Conservation (phyloP, 2,113 vertebrate species). For the Cephalopterus ornatus region DNA sequence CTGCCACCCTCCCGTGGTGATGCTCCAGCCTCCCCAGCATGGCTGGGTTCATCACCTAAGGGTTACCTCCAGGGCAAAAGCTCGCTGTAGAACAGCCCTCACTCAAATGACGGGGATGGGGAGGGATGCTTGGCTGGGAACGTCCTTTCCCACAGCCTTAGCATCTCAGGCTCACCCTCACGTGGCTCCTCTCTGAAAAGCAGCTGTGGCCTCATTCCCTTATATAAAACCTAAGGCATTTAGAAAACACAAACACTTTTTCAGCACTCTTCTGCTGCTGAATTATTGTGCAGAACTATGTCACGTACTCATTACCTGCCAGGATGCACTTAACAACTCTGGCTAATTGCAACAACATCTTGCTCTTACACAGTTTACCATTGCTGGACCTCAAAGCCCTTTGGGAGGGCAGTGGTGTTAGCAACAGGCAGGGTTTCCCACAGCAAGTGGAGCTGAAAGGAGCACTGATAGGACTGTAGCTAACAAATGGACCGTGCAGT, state of each 20-base stretch:
- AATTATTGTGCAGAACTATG: background rate
- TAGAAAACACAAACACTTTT: background rate
- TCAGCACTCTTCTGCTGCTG: background rate
- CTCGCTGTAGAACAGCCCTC: background rate
- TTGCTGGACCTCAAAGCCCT: background rate
- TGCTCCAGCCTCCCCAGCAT: rapidly evolving
- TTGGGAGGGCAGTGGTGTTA: background rate
- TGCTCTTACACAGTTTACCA: background rate
- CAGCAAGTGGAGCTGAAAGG: background rate
- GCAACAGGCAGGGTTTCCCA: background rate
- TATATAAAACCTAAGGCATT: background rate
- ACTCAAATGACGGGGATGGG: rapidly evolving
- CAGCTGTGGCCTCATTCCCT: background rate
- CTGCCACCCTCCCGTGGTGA: background rate
- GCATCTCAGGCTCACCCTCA: background rate
- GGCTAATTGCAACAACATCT: background rate
- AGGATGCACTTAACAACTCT: background rate
- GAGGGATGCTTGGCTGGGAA: background rate
- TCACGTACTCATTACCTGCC: background rate
- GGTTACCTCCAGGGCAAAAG: background rate
- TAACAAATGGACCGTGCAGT: background rate
- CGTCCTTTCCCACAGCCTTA: background rate
- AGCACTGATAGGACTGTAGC: background rate
- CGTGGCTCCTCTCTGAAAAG: background rate
- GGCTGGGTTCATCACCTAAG: background rate